Base-by-base conservation (phyloP, 1,140 invertebrate species). In the Solenopsis fugax region DNA sequence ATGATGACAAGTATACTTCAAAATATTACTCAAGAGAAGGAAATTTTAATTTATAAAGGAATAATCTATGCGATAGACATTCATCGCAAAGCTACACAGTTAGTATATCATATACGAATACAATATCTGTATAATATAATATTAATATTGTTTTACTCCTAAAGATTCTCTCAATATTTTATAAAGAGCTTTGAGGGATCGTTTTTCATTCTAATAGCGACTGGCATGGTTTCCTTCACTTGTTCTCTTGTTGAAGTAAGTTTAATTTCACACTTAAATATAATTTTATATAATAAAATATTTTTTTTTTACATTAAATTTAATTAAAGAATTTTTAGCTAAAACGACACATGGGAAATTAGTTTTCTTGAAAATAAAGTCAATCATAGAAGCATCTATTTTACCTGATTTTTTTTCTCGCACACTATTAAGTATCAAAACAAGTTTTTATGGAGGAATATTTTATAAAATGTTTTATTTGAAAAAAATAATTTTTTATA, bases 31-130 rank as follows among this genome's bases (percentile, higher is more conserved):
- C 6, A 58, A 48, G 24, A 34, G n/a, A 16, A 72, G 37, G 21
- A 6, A 18, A 7, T 21, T 48, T 9, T 60, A 21, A 34, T 29
- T 60, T 48, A n/a, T 60, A 21, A 34, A 7, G 5, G 45, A 1
- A 72, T 82, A 72, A 58, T 82, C 29, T 21, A 24, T 12, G 78
- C 78, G 6, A 6, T 82, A n/a, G 67, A 82, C 6, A 72, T 82
- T 58, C 78, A 82, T 82, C 41, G 78, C 4, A 48, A 72, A 34
- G 78, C 78, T 60, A 48, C 41, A n/a, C 10, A 37, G 78, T 82
- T 29, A 18, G 67, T 72, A 82, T 29, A 29, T 29, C 10, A 16
- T 16, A 45, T 75, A 1, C 18, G 29, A 29, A 29, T 50, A 2
- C 13, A 18, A 71, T 34, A 21, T 48, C 18, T 34, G 7, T 29